Conservation (phyloP, 2,888 invertebrate genomes). For the Leptopilina syphax region DNA sequence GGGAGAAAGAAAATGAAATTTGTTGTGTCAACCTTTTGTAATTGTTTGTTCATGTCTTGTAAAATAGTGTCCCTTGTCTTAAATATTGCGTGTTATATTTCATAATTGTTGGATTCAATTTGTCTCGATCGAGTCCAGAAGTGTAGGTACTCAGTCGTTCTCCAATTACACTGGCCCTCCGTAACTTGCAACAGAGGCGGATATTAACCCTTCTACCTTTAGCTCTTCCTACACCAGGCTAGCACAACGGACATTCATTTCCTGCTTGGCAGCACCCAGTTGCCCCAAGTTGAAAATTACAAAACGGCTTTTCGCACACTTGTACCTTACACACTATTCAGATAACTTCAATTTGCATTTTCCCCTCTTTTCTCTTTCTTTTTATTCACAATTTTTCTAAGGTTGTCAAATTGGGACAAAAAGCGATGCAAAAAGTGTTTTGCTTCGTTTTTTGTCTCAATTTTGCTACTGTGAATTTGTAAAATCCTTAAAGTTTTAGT, state of each 20-base stretch:
- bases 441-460: too few relatives aligned
- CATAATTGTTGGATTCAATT: neutral
- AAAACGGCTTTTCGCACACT: constrained; percentile 6
- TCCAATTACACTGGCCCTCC: constrained; percentile 33
- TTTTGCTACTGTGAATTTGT: too few relatives aligned
- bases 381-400: too few relatives aligned
- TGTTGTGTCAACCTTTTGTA: too few relatives aligned
- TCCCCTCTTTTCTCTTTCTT: neutral
- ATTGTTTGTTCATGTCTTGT: too few relatives aligned
- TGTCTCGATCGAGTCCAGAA: constrained; percentile 20
- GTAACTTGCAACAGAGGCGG: constrained; percentile 24
- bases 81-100: neutral
- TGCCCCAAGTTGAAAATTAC: constrained; percentile 16
- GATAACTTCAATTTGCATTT: neutral
- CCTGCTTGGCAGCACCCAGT: constrained; percentile 21
- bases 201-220: constrained; percentile 38
- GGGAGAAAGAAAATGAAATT: too few relatives aligned
- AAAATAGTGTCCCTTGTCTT: neutral
- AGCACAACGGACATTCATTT: constrained; percentile 24
- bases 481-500: too few relatives aligned
- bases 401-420: too few relatives aligned
- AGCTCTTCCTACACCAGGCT: neutral
- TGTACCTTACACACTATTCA: neutral
- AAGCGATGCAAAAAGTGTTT: too few relatives aligned
- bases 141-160: neutral